Evolutionary conservation across 2,888 invertebrate genomes (phyloP).

Genomic region (Xanthostigma xanthostigma): DNA sequence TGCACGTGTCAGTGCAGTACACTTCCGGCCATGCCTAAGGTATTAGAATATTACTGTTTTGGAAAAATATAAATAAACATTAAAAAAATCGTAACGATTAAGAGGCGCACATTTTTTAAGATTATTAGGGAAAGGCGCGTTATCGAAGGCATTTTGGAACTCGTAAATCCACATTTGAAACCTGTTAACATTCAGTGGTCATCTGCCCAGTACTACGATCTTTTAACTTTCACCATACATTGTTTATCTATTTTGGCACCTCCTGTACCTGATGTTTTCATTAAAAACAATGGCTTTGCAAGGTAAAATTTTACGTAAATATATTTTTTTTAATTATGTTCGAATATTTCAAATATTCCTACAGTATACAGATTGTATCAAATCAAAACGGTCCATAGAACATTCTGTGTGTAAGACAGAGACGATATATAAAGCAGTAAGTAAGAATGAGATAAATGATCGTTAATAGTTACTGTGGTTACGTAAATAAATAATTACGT

Average conservation of each 20-base stretch:
- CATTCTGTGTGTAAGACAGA: too few relatives aligned
- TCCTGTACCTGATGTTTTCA: conserved; percentile 20
- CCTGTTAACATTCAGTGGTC: conserved; percentile 13
- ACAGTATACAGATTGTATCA: too few relatives aligned
- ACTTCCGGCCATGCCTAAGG: conserved; percentile 5
- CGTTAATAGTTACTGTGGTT: too few relatives aligned
- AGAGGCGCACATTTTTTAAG: conserved; percentile 9
- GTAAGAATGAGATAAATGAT: too few relatives aligned
- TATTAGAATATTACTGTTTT: neutral
- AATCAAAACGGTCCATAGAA: too few relatives aligned
- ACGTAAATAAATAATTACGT: too few relatives aligned
- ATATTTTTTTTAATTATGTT: too few relatives aligned
- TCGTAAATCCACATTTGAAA: conserved; percentile 15
- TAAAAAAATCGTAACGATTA: neutral
- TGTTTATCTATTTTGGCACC: conserved; percentile 18
- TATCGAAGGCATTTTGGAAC: conserved; percentile 15
- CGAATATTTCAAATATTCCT: too few relatives aligned
- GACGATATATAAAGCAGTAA: too few relatives aligned
- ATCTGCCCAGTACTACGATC: conserved; percentile 16
- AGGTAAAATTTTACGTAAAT: conserved; percentile 15
- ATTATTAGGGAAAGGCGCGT: conserved; percentile 15
- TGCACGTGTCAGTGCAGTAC: conserved; percentile 17
- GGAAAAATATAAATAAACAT: too few relatives aligned
- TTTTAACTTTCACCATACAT: conserved; percentile 18
- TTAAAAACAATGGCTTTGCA: conserved; percentile 16